phyloP scores from a whole-genome alignment of 2,888 invertebrate species.

The Fragum whitleyi region DNA sequence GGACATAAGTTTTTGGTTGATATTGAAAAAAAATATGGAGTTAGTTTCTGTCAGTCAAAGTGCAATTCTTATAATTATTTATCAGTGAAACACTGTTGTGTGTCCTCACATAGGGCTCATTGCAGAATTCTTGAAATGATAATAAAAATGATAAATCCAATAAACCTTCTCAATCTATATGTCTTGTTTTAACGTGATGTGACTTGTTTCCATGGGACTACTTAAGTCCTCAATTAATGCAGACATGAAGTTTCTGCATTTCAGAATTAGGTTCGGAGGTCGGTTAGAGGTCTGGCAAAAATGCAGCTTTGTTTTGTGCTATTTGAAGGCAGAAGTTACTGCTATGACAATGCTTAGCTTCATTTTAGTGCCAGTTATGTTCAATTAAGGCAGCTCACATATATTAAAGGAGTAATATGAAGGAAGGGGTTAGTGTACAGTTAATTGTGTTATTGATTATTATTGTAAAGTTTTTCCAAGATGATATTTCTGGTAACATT shows the following conservation, averaged over 20 bases:
- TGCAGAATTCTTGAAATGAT: too few species aligned
- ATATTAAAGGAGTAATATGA: conserved; percentile 30
- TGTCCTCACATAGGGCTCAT: too few species aligned
- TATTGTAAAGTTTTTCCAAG: not conserved
- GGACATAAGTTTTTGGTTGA: too few species aligned
- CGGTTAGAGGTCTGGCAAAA: conserved; percentile 19
- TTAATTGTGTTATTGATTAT: conserved; percentile 4
- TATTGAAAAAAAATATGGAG: too few species aligned
- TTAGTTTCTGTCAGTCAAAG: too few species aligned
- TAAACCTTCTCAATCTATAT: too few species aligned
- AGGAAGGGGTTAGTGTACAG: conserved; percentile 55
- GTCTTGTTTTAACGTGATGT: not conserved
- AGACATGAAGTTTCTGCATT: not conserved
- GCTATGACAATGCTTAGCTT: not conserved
- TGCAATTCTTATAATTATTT: too few species aligned
- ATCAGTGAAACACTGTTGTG: too few species aligned
- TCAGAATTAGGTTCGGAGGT: conserved; percentile 27
- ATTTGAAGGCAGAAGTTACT: too few species aligned
- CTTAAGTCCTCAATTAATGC: not conserved
- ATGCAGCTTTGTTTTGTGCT: conserved; percentile 6
- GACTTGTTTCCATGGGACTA: not conserved
- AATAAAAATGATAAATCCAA: too few species aligned
- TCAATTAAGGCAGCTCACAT: conserved; percentile 58
- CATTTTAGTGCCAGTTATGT: conserved; percentile 43
- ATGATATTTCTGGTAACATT: not conserved